Evolutionary conservation across 2,888 invertebrate genomes (phyloP).

Genomic region (Theristus sp.): DNA sequence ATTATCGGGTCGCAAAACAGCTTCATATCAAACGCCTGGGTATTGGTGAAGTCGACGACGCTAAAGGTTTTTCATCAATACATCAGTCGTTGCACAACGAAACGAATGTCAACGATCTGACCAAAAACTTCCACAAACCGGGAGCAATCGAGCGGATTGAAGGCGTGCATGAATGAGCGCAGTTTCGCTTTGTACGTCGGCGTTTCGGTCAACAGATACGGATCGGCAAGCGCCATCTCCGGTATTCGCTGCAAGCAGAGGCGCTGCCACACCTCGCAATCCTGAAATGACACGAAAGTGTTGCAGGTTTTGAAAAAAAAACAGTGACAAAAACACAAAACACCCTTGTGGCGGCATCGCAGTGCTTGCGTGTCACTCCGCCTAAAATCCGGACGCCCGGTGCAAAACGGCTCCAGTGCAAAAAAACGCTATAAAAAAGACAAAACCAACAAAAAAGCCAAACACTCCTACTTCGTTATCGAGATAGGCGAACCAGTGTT

Average conservation of each 20-base stretch:
- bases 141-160: slow-evolving; percentile 93
- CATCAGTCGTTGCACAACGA: too few species aligned
- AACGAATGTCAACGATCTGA: too few species aligned
- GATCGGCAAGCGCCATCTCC: slow-evolving; percentile 59
- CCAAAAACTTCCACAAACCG: too few species aligned
- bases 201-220: slow-evolving; percentile 67
- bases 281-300: slow-evolving; percentile 29
- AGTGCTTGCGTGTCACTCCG: too few species aligned
- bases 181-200: slow-evolving; percentile 80
- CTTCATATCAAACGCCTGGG: too few species aligned
- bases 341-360: too few species aligned
- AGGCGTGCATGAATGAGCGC: slow-evolving; percentile 76
- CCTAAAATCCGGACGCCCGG: too few species aligned
- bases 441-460: background rate
- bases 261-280: slow-evolving; percentile 81
- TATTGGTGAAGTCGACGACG: too few species aligned
- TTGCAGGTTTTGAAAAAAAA: background rate
- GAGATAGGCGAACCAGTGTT: slow-evolving; percentile 71
- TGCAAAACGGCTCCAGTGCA: too few species aligned
- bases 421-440: too few species aligned
- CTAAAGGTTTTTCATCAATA: too few species aligned
- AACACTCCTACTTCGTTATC: slow-evolving; percentile 47
- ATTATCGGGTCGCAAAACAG: too few species aligned
- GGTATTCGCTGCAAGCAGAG: slow-evolving; percentile 69
- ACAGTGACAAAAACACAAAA: background rate